Conservation (phyloP, 92 coral and sea anemone genomes). For the Diadumene lineata region DNA sequence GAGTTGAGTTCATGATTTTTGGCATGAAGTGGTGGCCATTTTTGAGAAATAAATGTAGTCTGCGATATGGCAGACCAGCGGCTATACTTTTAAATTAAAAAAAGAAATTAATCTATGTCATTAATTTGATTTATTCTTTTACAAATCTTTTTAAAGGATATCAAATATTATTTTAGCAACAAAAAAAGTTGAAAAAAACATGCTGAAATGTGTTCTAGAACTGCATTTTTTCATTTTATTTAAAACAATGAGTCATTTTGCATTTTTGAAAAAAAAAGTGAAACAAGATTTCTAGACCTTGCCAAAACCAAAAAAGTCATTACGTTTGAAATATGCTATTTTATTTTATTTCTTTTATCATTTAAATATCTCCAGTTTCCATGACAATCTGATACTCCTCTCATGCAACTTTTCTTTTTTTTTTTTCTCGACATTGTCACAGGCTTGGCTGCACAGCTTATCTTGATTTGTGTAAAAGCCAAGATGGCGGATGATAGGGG, state of each 20-base stretch:
- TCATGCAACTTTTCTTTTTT: not conserved
- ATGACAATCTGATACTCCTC: not conserved
- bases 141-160: too few species aligned
- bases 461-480: not conserved
- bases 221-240: too few species aligned
- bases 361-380: not conserved
- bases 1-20: not conserved
- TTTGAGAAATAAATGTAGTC: not conserved
- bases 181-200: too few species aligned
- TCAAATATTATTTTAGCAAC: too few species aligned
- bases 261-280: too few species aligned
- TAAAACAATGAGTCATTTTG: too few species aligned
- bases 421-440: too few species aligned
- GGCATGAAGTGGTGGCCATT: slow-evolving; percentile 2
- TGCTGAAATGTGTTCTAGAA: too few species aligned
- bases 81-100: not conserved
- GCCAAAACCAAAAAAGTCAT: too few species aligned
- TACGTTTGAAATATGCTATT: not conserved
- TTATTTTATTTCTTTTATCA: not conserved
- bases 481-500: slow-evolving; percentile 31
- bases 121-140: too few species aligned
- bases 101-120: too few species aligned
- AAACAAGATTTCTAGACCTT: too few species aligned
- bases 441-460: slow-evolving; percentile 20
- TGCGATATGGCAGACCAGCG: not conserved